phyloP scores from a whole-genome alignment of 2,888 invertebrate species.

The Cryptocephalus moraei region DNA sequence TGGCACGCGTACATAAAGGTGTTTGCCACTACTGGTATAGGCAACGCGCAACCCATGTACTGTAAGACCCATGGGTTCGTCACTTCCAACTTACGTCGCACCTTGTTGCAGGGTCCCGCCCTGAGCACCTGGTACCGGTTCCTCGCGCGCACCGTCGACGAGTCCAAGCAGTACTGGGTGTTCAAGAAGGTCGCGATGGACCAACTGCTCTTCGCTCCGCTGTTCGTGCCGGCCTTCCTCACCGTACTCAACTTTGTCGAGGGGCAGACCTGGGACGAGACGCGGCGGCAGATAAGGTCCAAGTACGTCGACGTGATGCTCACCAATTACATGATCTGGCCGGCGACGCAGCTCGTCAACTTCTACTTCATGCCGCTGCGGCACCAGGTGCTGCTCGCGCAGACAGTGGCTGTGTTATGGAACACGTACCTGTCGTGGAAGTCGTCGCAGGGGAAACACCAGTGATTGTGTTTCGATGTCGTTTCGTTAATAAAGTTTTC shows the following conservation, averaged over 20 bases:
- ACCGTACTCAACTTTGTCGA: constrained; percentile 48
- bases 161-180: constrained; percentile 22
- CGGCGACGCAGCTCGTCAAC: constrained; percentile 73
- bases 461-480: not conserved
- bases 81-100: not conserved
- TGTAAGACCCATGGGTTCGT: no score
- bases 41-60: no score
- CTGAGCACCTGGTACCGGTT: constrained; percentile 61
- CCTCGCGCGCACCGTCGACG: constrained; percentile 29
- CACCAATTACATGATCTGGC: constrained; percentile 71
- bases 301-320: constrained; percentile 55
- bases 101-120: constrained; percentile 47
- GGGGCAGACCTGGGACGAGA: constrained; percentile 43
- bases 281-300: constrained; percentile 44
- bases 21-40: no score
- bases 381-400: constrained; percentile 71
- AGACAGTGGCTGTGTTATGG: constrained; percentile 73
- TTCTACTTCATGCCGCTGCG: constrained; percentile 75
- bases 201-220: constrained; percentile 64
- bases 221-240: constrained; percentile 52
- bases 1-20: no score
- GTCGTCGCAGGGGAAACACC: constrained; percentile 30
- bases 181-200: constrained; percentile 63
- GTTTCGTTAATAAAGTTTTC: no score
- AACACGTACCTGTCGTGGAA: constrained; percentile 75